Evolutionary conservation across 2,888 invertebrate genomes (phyloP).

Genomic region (Opisthograptis luteolata): DNA sequence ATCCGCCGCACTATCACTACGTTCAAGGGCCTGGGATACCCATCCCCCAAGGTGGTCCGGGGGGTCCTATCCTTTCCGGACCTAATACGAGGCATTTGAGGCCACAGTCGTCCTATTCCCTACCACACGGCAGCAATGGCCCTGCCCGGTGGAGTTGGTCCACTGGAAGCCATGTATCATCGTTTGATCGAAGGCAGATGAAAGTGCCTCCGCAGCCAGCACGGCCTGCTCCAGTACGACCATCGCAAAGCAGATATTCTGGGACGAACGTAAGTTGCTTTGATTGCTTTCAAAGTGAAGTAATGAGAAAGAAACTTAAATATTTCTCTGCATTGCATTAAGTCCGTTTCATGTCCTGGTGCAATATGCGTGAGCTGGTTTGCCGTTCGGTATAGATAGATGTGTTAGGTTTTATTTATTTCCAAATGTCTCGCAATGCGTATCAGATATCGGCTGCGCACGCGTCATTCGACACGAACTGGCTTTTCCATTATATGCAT

Average conservation of each 20-base stretch:
- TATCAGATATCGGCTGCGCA: conserved; percentile 65
- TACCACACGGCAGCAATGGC: conserved; percentile 83
- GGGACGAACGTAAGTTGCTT: conserved; percentile 69
- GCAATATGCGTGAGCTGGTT: conserved; percentile 56
- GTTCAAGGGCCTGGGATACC: conserved; percentile 66
- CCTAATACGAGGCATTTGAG: conserved; percentile 68
- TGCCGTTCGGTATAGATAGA: conserved; percentile 49
- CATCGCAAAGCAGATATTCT: conserved; percentile 62
- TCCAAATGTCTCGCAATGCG: conserved; percentile 73
- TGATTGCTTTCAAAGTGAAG: conserved; percentile 31
- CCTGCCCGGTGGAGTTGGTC: conserved; percentile 83
- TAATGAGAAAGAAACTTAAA: conserved; percentile 29
- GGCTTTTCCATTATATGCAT: conserved; percentile 48
- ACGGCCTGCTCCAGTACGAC: conserved; percentile 71
- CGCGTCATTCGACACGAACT: conserved; percentile 64
- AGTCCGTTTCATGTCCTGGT: conserved; percentile 54
- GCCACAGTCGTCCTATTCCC: conserved; percentile 80
- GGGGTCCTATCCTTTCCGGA: conserved; percentile 68
- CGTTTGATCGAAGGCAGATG: conserved; percentile 76
- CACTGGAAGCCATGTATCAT: conserved; percentile 80
- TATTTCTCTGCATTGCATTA: conserved; percentile 33
- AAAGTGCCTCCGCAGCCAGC: conserved; percentile 78
- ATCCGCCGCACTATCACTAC: conserved; percentile 76
- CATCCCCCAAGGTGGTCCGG: conserved; percentile 63
- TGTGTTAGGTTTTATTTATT: conserved; percentile 51